A percentile compares a stretch with the other conserved stretches of the same genome.
Conservation (phyloP, 1,140 invertebrate species). For the Caenorhabditis brenneri region DNA sequence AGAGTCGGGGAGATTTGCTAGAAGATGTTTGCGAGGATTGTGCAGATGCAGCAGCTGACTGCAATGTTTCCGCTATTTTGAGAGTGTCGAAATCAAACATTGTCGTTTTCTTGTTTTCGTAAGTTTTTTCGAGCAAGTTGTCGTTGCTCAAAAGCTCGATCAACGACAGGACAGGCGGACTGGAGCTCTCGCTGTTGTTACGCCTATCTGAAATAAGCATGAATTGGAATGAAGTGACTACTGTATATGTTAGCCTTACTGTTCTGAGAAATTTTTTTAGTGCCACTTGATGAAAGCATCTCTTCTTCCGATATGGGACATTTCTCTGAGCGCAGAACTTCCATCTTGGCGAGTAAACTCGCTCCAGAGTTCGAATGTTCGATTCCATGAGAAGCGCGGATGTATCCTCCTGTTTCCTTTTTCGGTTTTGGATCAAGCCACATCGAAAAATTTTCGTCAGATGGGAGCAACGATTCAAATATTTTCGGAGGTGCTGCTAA, state of each 20-base stretch:
- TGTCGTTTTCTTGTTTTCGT: neutral
- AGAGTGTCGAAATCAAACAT: constrained; percentile 33
- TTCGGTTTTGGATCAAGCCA: neutral
- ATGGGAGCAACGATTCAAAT: neutral
- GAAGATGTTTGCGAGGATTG: neutral
- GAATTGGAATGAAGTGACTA: neutral
- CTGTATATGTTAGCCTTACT: too few relatives aligned
- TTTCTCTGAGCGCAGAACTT: neutral
- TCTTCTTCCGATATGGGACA: neutral
- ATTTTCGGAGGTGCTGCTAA: neutral
- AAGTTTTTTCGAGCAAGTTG: neutral
- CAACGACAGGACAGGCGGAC: neutral
- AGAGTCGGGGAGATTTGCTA: neutral
- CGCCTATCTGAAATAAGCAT: neutral
- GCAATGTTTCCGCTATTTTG: constrained; percentile 14
- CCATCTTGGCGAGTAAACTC: constrained; percentile 7
- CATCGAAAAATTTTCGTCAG: neutral
- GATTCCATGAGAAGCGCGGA: too few relatives aligned
- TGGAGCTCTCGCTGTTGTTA: neutral
- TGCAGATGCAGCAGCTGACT: neutral
- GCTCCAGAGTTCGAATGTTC: neutral
- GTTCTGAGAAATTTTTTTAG: neutral
- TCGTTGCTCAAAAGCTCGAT: constrained; percentile 26
- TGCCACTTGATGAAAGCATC: neutral
- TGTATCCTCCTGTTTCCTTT: neutral